Conservation (phyloP, 2,113 vertebrate species). For the Chelonoidis abingdonii region DNA sequence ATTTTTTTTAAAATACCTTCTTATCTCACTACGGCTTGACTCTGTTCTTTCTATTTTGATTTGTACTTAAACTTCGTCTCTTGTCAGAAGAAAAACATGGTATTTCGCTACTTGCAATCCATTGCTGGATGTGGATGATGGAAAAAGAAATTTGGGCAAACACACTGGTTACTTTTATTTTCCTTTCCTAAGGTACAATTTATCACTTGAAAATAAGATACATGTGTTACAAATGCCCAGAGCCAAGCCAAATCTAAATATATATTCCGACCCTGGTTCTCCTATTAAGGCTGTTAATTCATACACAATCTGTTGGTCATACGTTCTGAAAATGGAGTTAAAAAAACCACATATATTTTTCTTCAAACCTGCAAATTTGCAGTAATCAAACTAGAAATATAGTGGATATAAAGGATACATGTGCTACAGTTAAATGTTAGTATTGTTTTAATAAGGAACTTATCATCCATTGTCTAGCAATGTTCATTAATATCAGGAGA, state of each 20-base stretch:
- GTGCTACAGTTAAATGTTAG: background rate
- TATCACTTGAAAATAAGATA: background rate
- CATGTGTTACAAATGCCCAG: background rate
- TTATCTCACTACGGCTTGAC: background rate
- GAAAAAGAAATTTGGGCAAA: background rate
- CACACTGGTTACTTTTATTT: background rate
- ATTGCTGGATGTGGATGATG: background rate
- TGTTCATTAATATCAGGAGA: fast-evolving
- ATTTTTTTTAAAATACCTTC: background rate
- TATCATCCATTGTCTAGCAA: background rate
- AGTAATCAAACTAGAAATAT: background rate
- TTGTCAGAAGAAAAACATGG: background rate
- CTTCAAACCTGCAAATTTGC: background rate
- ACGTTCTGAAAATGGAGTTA: background rate
- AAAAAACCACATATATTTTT: background rate
- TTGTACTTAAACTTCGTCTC: background rate
- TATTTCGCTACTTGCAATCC: background rate
- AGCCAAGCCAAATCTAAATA: background rate
- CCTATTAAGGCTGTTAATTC: background rate
- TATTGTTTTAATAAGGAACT: background rate
- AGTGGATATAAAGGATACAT: background rate
- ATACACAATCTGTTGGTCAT: background rate
- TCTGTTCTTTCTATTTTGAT: background rate
- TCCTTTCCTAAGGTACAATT: background rate
- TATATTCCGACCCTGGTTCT: background rate